Conservation (phyloP, 2,888 invertebrate genomes). For the Oegoconia quadripuncta region DNA sequence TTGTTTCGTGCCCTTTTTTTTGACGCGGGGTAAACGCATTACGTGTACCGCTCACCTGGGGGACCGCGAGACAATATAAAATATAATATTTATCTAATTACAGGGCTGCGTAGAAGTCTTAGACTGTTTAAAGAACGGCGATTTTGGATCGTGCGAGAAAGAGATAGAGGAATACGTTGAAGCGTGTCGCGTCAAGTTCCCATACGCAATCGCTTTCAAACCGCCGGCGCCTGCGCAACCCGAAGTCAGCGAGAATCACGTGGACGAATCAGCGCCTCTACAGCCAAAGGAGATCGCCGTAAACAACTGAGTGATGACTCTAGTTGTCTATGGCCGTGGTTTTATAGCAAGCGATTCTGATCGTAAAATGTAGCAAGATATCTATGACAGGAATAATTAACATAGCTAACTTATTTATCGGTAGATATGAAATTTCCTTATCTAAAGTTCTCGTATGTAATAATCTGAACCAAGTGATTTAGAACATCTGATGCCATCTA, state of each 20-base stretch:
- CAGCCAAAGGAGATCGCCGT: conserved; percentile 45
- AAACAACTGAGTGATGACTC: conserved; percentile 37
- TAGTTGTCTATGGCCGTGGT: background rate
- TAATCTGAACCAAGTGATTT: no score
- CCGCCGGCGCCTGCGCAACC: conserved; percentile 41
- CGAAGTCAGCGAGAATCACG: conserved; percentile 19
- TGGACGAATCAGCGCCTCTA: conserved; percentile 24
- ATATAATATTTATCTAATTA: no score
- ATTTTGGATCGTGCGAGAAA: conserved; percentile 87
- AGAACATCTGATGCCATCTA: no score
- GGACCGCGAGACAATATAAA: no score
- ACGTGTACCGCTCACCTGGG: no score
- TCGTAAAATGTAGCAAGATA: no score
- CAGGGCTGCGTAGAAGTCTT: conserved; percentile 90
- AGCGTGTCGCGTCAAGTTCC: conserved; percentile 86
- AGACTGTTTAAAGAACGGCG: conserved; percentile 86
- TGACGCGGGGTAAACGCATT: no score
- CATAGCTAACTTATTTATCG: no score
- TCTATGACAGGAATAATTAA: background rate
- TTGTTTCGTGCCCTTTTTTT: no score
- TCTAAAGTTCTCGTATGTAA: no score
- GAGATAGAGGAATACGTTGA: conserved; percentile 84
- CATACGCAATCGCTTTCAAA: conserved; percentile 88
- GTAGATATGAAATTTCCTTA: no score
- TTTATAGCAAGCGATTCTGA: background rate